Evolutionary conservation across 2,888 invertebrate genomes (phyloP).

Genomic region (Melinaea menophilus): DNA sequence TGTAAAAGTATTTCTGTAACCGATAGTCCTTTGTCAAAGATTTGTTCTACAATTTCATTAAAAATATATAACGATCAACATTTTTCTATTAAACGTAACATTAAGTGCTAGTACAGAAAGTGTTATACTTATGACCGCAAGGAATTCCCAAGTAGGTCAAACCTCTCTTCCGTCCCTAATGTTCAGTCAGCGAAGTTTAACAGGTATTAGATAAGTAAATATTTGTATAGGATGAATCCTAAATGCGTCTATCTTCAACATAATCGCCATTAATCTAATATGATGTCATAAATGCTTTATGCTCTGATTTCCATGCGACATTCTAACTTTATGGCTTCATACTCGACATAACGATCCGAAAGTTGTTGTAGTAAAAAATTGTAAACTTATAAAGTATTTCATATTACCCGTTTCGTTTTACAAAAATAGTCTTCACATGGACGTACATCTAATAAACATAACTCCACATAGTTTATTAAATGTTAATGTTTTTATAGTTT

Average conservation of each 20-base stretch:
- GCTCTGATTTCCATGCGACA: conserved; percentile 10
- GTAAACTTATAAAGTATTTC: background rate
- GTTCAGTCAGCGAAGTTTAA: conserved; percentile 39
- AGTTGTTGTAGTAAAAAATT: background rate
- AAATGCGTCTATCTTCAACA: conserved; percentile 22
- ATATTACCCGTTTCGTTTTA: background rate
- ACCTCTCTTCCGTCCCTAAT: conserved; percentile 34
- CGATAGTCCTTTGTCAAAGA: no score
- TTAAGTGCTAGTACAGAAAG: conserved; percentile 23
- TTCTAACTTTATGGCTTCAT: background rate
- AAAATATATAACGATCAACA: background rate
- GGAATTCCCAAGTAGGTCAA: conserved; percentile 50
- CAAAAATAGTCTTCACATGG: no score
- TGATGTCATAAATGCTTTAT: conserved; percentile 15
- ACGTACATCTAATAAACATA: no score
- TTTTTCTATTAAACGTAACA: background rate
- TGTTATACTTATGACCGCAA: conserved; percentile 30
- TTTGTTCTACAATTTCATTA: no score
- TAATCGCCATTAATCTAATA: conserved; percentile 21
- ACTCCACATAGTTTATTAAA: no score
- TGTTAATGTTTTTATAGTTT: no score
- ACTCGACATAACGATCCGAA: background rate
- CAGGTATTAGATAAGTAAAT: conserved; percentile 41
- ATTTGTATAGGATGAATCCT: conserved; percentile 30
- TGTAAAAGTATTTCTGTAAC: no score